These are phyloP conservation scores for Diplolepis rosae DNA, from an alignment of 2,888 invertebrate genomes.

Conservation along the genomic window DNA sequence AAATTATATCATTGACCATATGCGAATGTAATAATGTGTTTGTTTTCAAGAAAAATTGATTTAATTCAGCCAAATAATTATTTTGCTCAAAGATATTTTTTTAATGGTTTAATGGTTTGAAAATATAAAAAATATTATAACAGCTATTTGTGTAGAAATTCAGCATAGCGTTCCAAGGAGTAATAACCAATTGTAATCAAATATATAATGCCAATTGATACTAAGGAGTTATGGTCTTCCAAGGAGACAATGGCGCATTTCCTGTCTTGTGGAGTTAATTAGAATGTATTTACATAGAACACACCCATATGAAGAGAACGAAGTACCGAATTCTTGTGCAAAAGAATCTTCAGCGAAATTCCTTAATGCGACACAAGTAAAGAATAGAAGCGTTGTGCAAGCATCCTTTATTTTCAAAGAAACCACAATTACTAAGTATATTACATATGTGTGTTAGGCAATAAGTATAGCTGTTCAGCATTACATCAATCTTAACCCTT, in stretches of 20 bases:
- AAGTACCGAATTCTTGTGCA: conserved; percentile 20
- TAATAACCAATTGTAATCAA: conserved; percentile 8
- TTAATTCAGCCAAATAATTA: too few species aligned
- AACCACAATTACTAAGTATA: conserved; percentile 3
- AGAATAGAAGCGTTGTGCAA: conserved; percentile 14
- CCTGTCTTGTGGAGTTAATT: conserved; percentile 26
- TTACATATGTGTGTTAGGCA: background rate
- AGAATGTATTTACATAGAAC: conserved; percentile 24
- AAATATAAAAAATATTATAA: background rate
- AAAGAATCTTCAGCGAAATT: conserved; percentile 28
- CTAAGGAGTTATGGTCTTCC: conserved; percentile 2
- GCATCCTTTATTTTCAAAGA: conserved; percentile 20
- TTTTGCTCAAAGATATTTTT: too few species aligned
- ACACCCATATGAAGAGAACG: conserved; percentile 26
- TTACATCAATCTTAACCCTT: too few species aligned
- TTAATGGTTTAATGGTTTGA: too few species aligned
- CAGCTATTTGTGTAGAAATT: background rate
- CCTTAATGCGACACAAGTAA: conserved; percentile 15
- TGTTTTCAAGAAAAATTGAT: too few species aligned
- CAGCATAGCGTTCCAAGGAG: background rate
- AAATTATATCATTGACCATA: too few species aligned
- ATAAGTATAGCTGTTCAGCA: too few species aligned
- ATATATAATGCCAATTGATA: conserved; percentile 29
- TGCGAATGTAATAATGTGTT: too few species aligned
- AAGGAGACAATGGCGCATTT: conserved; percentile 17